Base-by-base conservation (phyloP, 2,888 invertebrate genomes). In the Agonum fuliginosum region DNA sequence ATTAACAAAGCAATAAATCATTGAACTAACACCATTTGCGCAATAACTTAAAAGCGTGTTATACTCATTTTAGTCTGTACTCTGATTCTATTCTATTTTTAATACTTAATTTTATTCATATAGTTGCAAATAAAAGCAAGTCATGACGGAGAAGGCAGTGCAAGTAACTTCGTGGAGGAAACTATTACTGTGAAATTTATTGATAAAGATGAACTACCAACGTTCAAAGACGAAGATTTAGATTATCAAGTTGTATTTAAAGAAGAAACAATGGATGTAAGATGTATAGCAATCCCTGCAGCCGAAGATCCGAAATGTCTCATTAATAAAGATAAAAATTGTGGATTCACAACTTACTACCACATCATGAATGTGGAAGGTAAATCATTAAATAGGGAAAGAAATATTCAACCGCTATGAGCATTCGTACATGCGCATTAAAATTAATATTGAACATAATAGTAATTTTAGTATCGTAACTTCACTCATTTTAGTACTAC, bases 81-180 rank as follows among this genome's bases (percentile, higher is more conserved):
- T n/a, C n/a, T n/a, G n/a, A n/a, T n/a, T n/a, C n/a, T n/a, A n/a
- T n/a, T n/a, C n/a, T n/a, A n/a, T n/a, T 43, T 2, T 8, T 43
- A 14, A 43, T 12, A 1, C 14, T 43, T n/a, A 48, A 17, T 30
- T 58, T 3, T 62, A 43, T 78, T 79, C 76, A 80, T 10, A n/a
- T 78, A 90, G 90, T 82, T 90, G 12, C 88, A 86, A 3, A 84
- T 90, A 58, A 85, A 85, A 24, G 90, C 88, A 0, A 87, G 86
- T 1, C 90, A 90, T 81, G 87, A 88, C 3, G 90, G 89, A 0
- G 86, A 6, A 17, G 75, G 75, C 2, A 51, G 85, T 0, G 87
- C 87, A 3, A 88, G 88, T 0, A 83, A 83, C 0, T 81, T 86
- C 0, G 81, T 82, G 0, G 82, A 71, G 19, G 79, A 86, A 0